Conservation (phyloP, 2,888 invertebrate species). For the Odontocerum albicorne region DNA sequence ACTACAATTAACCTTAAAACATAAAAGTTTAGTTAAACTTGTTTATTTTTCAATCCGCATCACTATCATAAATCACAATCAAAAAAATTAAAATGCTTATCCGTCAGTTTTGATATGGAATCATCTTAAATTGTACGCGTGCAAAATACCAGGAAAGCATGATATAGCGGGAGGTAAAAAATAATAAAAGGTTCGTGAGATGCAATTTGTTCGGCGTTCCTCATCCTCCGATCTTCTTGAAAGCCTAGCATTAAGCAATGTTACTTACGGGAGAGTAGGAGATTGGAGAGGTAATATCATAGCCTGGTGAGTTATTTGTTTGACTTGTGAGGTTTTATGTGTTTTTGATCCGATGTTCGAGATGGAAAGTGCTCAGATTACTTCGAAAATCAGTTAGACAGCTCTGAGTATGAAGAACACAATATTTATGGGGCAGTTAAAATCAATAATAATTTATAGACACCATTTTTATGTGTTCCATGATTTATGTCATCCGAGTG, state of each 20-base stretch:
- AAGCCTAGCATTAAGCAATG: constrained; percentile 23
- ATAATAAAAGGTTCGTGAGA: constrained; percentile 32
- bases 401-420: no score
- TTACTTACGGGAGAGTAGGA: constrained; percentile 15
- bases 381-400: no score
- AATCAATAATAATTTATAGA: no score
- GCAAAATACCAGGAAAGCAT: constrained; percentile 26
- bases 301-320: constrained; percentile 13
- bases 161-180: constrained; percentile 20
- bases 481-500: no score
- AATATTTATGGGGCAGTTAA: no score
- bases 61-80: constrained; percentile 16
- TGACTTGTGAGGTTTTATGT: constrained; percentile 20
- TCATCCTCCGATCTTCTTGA: constrained; percentile 23
- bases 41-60: no score
- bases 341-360: constrained; percentile 18
- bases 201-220: constrained; percentile 32
- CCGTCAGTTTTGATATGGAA: constrained; percentile 14
- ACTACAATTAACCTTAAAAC: no score
- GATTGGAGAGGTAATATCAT: constrained; percentile 19
- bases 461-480: no score
- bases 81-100: background rate
- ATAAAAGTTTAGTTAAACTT: no score
- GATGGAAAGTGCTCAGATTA: constrained; percentile 21
- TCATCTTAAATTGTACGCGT: constrained; percentile 26